Evolutionary conservation across 2,888 invertebrate species (phyloP), one percentile per base, ranked within the genome.

Genomic region (Resseliella maxima): DNA sequence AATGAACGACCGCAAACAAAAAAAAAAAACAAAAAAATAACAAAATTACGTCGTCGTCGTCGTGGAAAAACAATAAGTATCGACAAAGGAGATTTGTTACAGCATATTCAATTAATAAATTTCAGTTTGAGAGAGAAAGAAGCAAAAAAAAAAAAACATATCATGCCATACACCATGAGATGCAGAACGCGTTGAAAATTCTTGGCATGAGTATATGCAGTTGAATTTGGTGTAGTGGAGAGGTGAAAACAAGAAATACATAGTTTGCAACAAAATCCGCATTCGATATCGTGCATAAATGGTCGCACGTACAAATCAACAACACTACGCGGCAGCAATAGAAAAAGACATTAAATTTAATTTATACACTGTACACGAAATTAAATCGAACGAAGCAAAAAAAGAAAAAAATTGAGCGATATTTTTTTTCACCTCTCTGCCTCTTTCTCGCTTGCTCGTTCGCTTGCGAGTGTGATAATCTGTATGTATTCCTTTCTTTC

Each of bases 311-410:
- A 72, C 72, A 59, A n/a, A 15, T 15, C 2, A 2, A 35, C 35
- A 35, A 31, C 35, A 35, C 10, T 18, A 72, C 3, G 72, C 31
- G 27, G 72, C 72, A 31, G 72, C 72, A 18, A 31, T 72, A 72
- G 72, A 72, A 72, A 72, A 72, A 72, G 72, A 72, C 72, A 72
- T 72, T 72, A 72, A 72, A 72, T 83, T 83, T 83, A 83, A 38
- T 83, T 83, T 83, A 38, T 83, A 38, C 83, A 83, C 38, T n/a
- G 83, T 83, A 38, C 83, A 83, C 83, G 38, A 83, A 83, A 38
- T 83, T 83, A 83, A 83, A n/a, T 83, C 83, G 83, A 83, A 38
- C 38, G n/a, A 83, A 38, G 21, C 18, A 24, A 6, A 36, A 83
- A 21, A 83, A 83, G 21, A 83, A 38, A 83, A 21, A 72, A 31